phyloP scores from a whole-genome alignment of 1,140 invertebrate species.

The Stratiolaelaps scimitus region DNA sequence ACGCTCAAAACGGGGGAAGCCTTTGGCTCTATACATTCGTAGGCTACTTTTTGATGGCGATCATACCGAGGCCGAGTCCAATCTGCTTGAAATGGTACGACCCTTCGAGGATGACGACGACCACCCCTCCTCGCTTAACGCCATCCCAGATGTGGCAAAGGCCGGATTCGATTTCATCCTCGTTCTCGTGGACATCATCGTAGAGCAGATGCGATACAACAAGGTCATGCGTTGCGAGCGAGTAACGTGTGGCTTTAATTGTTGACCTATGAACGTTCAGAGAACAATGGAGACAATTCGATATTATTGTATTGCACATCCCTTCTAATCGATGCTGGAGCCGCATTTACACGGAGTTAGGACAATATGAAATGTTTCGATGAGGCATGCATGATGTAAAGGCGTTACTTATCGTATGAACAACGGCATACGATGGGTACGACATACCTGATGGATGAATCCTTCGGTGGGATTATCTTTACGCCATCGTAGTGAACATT shows the following conservation, averaged over 20 bases:
- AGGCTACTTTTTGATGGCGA: not conserved
- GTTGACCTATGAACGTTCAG: slow-evolving; percentile 1
- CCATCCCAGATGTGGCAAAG: slow-evolving; percentile 5
- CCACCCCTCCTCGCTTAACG: not conserved
- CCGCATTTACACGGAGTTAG: too few relatives aligned
- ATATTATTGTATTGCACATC: too few relatives aligned
- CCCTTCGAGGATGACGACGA: slow-evolving; percentile 1
- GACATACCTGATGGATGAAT: slow-evolving; percentile 12
- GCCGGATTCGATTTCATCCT: not conserved
- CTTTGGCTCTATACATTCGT: too few relatives aligned
- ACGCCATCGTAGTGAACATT: slow-evolving; percentile 16
- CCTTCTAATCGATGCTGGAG: too few relatives aligned
- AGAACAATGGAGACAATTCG: too few relatives aligned
- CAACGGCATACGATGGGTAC: not conserved
- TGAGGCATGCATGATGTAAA: too few relatives aligned
- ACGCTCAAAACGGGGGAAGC: too few relatives aligned
- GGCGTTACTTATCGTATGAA: too few relatives aligned
- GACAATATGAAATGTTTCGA: too few relatives aligned
- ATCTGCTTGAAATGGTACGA: slow-evolving; percentile 8
- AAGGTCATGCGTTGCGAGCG: not conserved
- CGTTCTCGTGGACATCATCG: slow-evolving; percentile 18
- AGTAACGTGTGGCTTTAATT: not conserved
- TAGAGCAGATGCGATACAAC: slow-evolving; percentile 1
- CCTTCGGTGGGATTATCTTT: not conserved
- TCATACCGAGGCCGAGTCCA: not conserved